phyloP scores from a whole-genome alignment of 2,113 vertebrate genomes.

The Neomonachus schauinslandi region DNA sequence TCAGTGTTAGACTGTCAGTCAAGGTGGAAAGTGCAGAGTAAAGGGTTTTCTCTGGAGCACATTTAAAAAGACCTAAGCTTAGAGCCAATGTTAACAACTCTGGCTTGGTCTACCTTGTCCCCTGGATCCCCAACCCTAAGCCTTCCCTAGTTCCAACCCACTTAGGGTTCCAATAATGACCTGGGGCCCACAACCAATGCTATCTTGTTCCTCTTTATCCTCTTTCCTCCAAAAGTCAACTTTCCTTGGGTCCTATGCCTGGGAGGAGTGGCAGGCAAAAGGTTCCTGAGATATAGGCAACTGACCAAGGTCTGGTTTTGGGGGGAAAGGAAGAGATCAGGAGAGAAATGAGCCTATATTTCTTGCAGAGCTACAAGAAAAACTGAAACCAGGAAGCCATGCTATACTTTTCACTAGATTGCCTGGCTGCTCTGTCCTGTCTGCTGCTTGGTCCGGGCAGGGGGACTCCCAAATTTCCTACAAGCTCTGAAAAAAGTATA shows the following conservation, averaged over 20 bases:
- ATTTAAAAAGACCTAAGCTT: conserved; percentile 49
- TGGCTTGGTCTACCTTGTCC: neutral
- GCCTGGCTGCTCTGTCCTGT: neutral
- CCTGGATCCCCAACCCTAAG: neutral
- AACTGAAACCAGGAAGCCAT: neutral
- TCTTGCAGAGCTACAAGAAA: conserved; percentile 5
- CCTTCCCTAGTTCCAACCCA: neutral
- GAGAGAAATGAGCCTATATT: neutral
- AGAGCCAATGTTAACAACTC: conserved; percentile 28
- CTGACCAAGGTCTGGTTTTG: too few species aligned
- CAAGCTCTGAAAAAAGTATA: conserved; percentile 40
- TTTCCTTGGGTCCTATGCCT: neutral
- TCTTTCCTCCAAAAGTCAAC: neutral
- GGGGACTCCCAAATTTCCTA: conserved; percentile 18
- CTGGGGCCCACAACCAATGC: neutral
- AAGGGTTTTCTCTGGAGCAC: conserved; percentile 37
- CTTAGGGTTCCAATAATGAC: neutral
- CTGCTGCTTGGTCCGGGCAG: neutral
- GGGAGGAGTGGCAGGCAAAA: neutral
- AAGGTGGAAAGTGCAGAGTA: neutral
- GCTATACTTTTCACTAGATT: conserved; percentile 8
- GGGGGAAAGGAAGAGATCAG: neutral
- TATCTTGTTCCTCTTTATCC: neutral
- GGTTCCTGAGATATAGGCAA: neutral
- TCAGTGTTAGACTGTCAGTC: conserved; percentile 36